A percentile compares a stretch with the other conserved stretches of the same genome.
Evolutionary conservation across 2,113 vertebrate genomes (phyloP).

Genomic region (Terrapene triunguis): DNA sequence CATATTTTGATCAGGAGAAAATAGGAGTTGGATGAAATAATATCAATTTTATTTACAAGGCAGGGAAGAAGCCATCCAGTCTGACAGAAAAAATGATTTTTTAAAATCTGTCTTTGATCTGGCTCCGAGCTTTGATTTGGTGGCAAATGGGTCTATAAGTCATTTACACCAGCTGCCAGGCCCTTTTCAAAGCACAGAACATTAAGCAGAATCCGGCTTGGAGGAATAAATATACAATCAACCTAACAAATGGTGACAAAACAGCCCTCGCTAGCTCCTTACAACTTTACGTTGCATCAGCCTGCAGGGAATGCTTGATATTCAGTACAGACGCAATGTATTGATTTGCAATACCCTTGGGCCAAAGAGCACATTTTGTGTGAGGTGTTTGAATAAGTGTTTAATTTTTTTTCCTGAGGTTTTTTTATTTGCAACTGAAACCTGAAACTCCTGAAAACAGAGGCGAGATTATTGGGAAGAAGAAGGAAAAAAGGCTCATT

Average conservation of each 20-base stretch:
- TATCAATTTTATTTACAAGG: constrained; percentile 83
- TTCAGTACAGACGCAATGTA: background rate
- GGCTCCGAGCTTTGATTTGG: constrained; percentile 72
- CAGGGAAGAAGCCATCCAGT: constrained; percentile 61
- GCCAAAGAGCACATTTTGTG: constrained; percentile 3
- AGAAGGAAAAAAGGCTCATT: background rate
- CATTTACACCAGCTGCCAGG: constrained; percentile 79
- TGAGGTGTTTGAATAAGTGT: background rate
- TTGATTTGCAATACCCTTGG: constrained; percentile 46
- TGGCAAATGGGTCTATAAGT: constrained; percentile 83
- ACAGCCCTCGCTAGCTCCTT: constrained; percentile 43
- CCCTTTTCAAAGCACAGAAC: constrained; percentile 58
- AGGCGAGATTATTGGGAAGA: background rate
- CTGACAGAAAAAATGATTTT: constrained; percentile 70
- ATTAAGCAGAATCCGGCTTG: constrained; percentile 62
- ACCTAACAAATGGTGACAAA: constrained; percentile 72
- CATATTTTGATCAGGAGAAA: constrained; percentile 85
- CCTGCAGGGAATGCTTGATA: background rate
- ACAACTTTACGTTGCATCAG: constrained; percentile 30
- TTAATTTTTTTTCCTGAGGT: background rate
- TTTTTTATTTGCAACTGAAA: background rate
- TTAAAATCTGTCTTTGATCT: constrained; percentile 79
- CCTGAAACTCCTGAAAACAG: background rate
- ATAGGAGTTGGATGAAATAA: constrained; percentile 81
- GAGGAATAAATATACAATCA: constrained; percentile 73